Conservation (phyloP, 2,797 vertebrate species). For the Rhinogobio ventralis region DNA sequence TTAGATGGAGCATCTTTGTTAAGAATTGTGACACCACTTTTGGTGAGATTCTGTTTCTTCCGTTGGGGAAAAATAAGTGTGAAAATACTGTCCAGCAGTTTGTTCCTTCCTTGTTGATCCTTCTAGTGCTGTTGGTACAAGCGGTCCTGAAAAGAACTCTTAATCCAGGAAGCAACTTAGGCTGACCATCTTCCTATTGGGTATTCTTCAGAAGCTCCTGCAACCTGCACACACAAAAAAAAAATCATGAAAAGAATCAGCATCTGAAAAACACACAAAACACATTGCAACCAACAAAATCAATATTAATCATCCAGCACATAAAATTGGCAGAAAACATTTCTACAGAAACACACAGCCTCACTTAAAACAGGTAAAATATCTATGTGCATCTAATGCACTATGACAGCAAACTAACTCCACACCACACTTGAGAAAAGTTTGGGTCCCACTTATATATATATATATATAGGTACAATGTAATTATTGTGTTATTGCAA, state of each 20-base stretch:
- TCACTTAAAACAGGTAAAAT: background rate
- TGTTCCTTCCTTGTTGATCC: conserved; percentile 49
- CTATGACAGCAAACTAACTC: background rate
- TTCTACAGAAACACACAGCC: background rate
- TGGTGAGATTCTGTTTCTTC: background rate
- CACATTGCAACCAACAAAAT: background rate
- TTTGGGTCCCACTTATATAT: background rate
- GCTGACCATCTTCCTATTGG: conserved; percentile 72
- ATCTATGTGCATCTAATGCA: background rate
- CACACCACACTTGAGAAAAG: background rate
- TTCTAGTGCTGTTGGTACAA: conserved; percentile 50
- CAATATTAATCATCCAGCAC: background rate
- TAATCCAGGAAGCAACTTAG: conserved; percentile 67
- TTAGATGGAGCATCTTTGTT: conserved; percentile 36
- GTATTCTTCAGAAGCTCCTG: conserved; percentile 62
- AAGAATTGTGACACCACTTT: background rate
- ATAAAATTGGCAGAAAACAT: background rate
- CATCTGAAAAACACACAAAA: background rate
- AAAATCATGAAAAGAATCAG: conserved; percentile 47
- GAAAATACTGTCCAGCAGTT: conserved; percentile 27
- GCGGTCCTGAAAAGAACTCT: conserved; percentile 69
- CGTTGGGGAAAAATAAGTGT: background rate
- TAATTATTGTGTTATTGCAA: background rate
- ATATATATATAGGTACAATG: background rate
- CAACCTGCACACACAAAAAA: conserved; percentile 66